phyloP scores from a whole-genome alignment of 1,140 invertebrate genomes.

The Pissodes strobi region DNA sequence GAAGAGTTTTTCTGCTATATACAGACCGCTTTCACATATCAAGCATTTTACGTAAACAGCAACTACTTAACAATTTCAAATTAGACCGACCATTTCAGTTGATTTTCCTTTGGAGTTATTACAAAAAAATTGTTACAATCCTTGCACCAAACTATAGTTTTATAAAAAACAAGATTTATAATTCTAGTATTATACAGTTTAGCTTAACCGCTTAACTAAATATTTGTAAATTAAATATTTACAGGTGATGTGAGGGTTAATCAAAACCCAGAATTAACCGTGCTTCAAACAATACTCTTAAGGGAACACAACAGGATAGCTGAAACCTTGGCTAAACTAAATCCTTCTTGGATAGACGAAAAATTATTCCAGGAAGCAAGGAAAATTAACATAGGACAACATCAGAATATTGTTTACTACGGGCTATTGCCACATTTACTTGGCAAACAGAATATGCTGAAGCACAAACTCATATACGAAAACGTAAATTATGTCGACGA shows the following conservation, averaged over 20 bases:
- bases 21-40: too few species aligned
- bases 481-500: constrained; percentile 74
- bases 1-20: too few species aligned
- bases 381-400: constrained; percentile 74
- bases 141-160: too few species aligned
- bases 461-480: constrained; percentile 71
- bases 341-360: constrained; percentile 88
- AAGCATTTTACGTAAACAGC: too few species aligned
- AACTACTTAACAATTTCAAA: too few species aligned
- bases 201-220: too few species aligned
- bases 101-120: too few species aligned
- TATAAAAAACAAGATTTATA: too few species aligned
- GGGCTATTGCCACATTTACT: constrained; percentile 84
- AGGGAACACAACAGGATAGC: constrained; percentile 92
- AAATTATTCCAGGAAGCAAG: constrained; percentile 84
- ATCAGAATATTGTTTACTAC: constrained; percentile 83
- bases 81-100: too few species aligned
- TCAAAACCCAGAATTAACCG: constrained; percentile 79
- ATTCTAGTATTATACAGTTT: too few species aligned
- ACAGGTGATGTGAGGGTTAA: constrained; percentile 83
- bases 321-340: constrained; percentile 68
- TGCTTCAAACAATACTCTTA: constrained; percentile 81
- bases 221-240: too few species aligned
- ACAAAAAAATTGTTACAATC: too few species aligned
- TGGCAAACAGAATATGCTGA: constrained; percentile 67